A percentile compares a stretch with the other conserved stretches of the same genome.
These are phyloP conservation scores for Martes martes DNA, from an alignment of 2,113 vertebrate species.

Conservation along the genomic window DNA sequence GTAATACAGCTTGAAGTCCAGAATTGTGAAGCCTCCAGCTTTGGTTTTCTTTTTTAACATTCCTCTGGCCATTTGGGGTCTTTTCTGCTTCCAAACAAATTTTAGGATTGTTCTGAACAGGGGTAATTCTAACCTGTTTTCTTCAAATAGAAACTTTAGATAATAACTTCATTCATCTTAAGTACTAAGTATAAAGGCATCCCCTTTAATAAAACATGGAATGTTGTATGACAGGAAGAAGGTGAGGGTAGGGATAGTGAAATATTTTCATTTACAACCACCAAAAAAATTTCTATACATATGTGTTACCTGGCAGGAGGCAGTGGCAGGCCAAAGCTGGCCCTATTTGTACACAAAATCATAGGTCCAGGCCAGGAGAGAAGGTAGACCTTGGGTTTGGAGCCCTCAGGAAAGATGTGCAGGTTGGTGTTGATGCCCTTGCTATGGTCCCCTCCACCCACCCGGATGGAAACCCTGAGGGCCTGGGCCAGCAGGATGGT, in stretches of 20 bases:
- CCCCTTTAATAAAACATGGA: conserved; percentile 89
- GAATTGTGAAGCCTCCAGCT: not conserved
- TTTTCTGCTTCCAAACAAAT: not conserved
- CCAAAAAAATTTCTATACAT: conserved; percentile 71
- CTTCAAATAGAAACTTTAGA: not conserved
- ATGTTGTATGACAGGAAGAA: conserved; percentile 83
- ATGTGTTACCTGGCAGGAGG: not conserved
- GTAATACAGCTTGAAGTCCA: not conserved
- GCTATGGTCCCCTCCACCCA: conserved; percentile 91
- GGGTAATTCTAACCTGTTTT: not conserved
- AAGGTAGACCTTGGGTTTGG: conserved; percentile 92
- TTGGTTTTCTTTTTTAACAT: not conserved
- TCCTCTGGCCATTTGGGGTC: not conserved
- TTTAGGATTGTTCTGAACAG: not conserved
- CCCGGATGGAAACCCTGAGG: conserved; percentile 85
- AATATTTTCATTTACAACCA: conserved; percentile 88
- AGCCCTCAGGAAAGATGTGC: conserved; percentile 94
- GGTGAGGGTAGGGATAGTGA: conserved; percentile 68
- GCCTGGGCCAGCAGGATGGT: conserved; percentile 90
- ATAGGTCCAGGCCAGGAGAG: conserved; percentile 92
- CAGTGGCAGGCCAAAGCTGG: not conserved
- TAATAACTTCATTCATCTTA: not conserved
- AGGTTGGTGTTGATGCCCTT: conserved; percentile 91
- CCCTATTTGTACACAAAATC: conserved; percentile 90
- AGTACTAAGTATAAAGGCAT: not conserved